Conservation (phyloP, 2,797 vertebrate species). For the Thunnus albacares region DNA sequence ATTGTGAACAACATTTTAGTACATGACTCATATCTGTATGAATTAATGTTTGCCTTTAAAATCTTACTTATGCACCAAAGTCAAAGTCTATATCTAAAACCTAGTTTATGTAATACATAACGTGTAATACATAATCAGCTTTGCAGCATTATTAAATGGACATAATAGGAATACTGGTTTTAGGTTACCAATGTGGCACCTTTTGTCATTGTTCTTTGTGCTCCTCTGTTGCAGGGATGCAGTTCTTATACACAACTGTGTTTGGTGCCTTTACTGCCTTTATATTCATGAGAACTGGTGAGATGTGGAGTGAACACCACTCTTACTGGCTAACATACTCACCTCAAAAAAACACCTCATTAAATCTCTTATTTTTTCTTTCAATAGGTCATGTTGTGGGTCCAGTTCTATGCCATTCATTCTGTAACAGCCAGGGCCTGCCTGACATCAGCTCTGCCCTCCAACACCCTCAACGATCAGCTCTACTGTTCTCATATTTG, state of each 20-base stretch:
- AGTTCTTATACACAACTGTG: conserved; percentile 89
- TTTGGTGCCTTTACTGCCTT: conserved; percentile 89
- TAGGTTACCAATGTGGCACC: not conserved
- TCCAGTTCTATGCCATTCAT: conserved; percentile 89
- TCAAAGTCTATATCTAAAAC: not conserved
- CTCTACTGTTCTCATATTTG: conserved; percentile 82
- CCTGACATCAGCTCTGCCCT: conserved; percentile 85
- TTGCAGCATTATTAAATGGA: too few relatives aligned
- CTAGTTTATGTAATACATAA: not conserved
- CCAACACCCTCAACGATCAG: conserved; percentile 80
- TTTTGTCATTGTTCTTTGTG: not conserved
- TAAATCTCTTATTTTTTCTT: not conserved
- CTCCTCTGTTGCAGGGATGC: conserved; percentile 78
- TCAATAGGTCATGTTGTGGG: conserved; percentile 85
- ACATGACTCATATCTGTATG: too few relatives aligned
- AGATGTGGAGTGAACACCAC: conserved; percentile 4
- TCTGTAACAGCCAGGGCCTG: conserved; percentile 90
- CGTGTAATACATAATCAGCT: too few relatives aligned
- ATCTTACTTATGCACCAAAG: not conserved
- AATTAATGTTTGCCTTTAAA: too few relatives aligned
- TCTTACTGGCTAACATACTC: not conserved
- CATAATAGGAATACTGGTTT: too few relatives aligned
- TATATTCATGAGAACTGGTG: conserved; percentile 88
- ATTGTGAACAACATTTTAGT: too few relatives aligned
- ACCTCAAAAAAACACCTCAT: not conserved